Conservation (phyloP, 2,797 vertebrate genomes). For the Adrianichthys oophorus region DNA sequence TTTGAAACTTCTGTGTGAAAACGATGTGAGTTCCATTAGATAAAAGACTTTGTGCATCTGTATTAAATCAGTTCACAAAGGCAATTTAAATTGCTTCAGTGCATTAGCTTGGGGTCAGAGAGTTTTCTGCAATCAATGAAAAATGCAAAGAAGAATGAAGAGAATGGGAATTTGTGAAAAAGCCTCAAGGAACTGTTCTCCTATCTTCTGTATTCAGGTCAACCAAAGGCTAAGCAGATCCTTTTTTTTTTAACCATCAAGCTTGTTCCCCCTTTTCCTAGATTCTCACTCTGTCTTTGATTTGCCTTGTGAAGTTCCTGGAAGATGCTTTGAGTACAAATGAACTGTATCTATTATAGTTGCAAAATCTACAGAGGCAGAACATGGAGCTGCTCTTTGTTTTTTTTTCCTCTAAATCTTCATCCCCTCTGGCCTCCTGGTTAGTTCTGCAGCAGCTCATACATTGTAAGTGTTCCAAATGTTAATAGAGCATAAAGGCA, state of each 20-base stretch:
- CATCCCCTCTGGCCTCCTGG: slow-evolving; percentile 66
- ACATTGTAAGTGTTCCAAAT: slow-evolving; percentile 74
- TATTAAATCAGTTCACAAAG: slow-evolving; percentile 14
- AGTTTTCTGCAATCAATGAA: slow-evolving; percentile 5
- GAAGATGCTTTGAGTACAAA: slow-evolving; percentile 41
- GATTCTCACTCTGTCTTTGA: slow-evolving; percentile 27
- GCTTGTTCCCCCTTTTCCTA: slow-evolving; percentile 12
- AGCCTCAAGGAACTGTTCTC: slow-evolving; percentile 21
- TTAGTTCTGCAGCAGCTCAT: slow-evolving; percentile 73
- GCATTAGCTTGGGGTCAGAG: slow-evolving; percentile 18
- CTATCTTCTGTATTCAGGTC: slow-evolving; percentile 26
- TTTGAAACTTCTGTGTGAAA: too few species aligned
- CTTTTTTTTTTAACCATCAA: slow-evolving; percentile 7
- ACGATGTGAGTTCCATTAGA: too few species aligned
- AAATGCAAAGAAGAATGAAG: slow-evolving; percentile 2
- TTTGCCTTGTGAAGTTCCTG: slow-evolving; percentile 35
- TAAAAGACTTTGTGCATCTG: slow-evolving; percentile 10
- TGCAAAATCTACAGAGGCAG: slow-evolving; percentile 33
- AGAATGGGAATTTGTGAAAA: slow-evolving; percentile 1
- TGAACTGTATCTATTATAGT: slow-evolving; percentile 30
- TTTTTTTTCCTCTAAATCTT: slow-evolving; percentile 57
- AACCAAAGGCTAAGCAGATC: slow-evolving; percentile 22
- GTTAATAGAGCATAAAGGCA: slow-evolving; percentile 75
- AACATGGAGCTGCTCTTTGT: slow-evolving; percentile 18
- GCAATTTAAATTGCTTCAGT: neutral